Percentiles rank a stretch among this genome's conserved stretches.
These are phyloP conservation scores for Trematomus loennbergii DNA, from an alignment of 2,113 vertebrate species.

Conservation along the genomic window DNA sequence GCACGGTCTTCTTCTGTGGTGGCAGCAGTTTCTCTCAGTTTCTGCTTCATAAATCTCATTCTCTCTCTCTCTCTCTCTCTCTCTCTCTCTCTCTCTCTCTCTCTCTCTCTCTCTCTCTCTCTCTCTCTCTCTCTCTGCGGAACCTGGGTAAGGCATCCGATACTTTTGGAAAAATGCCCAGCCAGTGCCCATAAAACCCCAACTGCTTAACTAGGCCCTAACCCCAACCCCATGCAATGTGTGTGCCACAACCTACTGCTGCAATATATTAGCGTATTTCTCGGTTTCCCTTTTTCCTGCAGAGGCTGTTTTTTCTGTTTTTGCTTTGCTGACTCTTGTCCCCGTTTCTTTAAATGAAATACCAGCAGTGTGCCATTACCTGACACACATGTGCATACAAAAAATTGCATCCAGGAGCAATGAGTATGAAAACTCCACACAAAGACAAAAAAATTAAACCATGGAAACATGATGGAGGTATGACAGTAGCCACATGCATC, in stretches of 20 bases:
- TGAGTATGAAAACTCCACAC: slow-evolving; percentile 6
- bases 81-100: background rate
- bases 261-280: slow-evolving; percentile 34
- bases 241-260: slow-evolving; percentile 48
- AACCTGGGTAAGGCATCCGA: slow-evolving; percentile 15
- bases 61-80: background rate
- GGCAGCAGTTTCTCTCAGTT: slow-evolving; percentile 27
- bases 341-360: slow-evolving; percentile 44
- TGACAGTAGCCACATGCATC: slow-evolving; percentile 59
- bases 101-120: background rate
- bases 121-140: background rate
- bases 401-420: background rate
- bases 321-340: slow-evolving; percentile 38
- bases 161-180: slow-evolving; percentile 65
- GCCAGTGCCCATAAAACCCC: slow-evolving; percentile 61
- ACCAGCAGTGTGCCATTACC: background rate
- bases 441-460: background rate
- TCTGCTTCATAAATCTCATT: slow-evolving; percentile 17
- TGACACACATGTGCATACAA: background rate
- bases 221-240: slow-evolving; percentile 56
- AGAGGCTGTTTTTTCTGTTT: background rate
- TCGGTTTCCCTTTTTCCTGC: slow-evolving; percentile 38
- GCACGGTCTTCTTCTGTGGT: slow-evolving; percentile 30
- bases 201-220: slow-evolving; percentile 65
- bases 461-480: slow-evolving; percentile 2